Evolutionary conservation across 2,113 vertebrate species (phyloP), one percentile per base, ranked within the genome.

Genomic region (Scartelaos histophorus): DNA sequence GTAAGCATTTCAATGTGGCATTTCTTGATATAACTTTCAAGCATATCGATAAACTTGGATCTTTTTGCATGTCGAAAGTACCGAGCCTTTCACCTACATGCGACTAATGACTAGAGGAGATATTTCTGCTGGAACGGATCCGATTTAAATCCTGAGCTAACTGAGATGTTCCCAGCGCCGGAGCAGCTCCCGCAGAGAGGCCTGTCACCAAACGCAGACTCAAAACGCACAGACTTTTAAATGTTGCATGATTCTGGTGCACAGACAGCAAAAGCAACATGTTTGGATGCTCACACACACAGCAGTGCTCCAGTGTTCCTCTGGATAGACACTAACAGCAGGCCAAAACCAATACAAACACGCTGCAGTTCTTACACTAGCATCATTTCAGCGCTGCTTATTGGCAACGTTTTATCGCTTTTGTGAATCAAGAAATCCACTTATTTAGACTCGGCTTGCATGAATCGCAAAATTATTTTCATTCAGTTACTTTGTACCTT

Each of bases 41-140:
- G 51, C 56, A 45, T 45, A 70, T 65, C 15, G 64, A 22, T 67
- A 72, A 77, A 77, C 73, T 77, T 56, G 54, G 60, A 45, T 22
- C 22, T 54, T n/a, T 69, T 34, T 62, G 15, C 13, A 81, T 74
- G 53, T 53, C 49, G 25, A 6, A 25, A 34, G 58, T 22, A 13
- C 47, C 66, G 71, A 34, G 69, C 51, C 2, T 19, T 54, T 75
- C 54, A 11, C 56, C 35, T 60, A 12, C 45, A 69, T 74, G 19
- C 67, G 58, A 73, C 49, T 21, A 19, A 72, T 69, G 71, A 71
- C 22, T 9, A 47, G 7, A 74, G 35, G 29, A 65, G 25, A 67
- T 58, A 61, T 54, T 65, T 46, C 15, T 1, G 6, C 58, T 66
- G 70, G 35, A 51, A 13, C 66, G 38, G 16, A 15, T 57, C 35